Base-by-base conservation (phyloP, 2,113 vertebrate species). In the Thalassoma bifasciatum region DNA sequence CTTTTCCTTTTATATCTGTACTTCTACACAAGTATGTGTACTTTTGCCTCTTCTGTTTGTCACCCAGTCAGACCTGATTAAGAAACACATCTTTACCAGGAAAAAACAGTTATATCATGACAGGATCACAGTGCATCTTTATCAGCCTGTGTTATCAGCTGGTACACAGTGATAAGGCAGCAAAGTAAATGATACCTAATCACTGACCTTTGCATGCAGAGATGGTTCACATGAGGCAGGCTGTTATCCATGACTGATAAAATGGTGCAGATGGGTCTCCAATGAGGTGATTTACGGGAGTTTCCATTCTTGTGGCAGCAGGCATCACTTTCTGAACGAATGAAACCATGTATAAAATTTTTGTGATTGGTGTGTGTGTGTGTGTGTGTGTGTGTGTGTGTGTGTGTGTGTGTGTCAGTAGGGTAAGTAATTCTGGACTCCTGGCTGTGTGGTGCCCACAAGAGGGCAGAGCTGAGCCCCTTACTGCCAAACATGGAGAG, bases 391-490 rank as follows among this genome's bases (percentile, higher is more conserved):
- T 40, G 42, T 47, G 8, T 24, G 13, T 60, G 19, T 52, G 7
- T 40, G n/a, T 49, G 34, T 67, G 24, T 36, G 17, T 79, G 60
- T 42, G 34, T 72, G 50, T 72, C 26, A 71, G 11, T 52, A 88
- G 87, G 78, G 54, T 62, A 0, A 30, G 72, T 63, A 78, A 47
- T 24, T 59, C 70, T 38, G 79, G 66, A 51, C 70, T 75, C 10
- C 46, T 86, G 21, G 34, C 63, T 8, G 53, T 54, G 53, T 86
- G 77, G 69, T 73, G 79, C 75, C 84, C 88, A 87, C 77, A 79
- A 86, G 89, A 89, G 75, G 84, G 84, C 80, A 83, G 77, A 76
- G 16, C 64, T 52, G 84, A 83, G 24, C 36, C 64, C 1, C 54
- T 82, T 36, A 21, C 47, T 1, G 10, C 21, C 49, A 83, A 84